phyloP scores from a whole-genome alignment of 1,140 invertebrate genomes.

The Drusus annulatus region DNA sequence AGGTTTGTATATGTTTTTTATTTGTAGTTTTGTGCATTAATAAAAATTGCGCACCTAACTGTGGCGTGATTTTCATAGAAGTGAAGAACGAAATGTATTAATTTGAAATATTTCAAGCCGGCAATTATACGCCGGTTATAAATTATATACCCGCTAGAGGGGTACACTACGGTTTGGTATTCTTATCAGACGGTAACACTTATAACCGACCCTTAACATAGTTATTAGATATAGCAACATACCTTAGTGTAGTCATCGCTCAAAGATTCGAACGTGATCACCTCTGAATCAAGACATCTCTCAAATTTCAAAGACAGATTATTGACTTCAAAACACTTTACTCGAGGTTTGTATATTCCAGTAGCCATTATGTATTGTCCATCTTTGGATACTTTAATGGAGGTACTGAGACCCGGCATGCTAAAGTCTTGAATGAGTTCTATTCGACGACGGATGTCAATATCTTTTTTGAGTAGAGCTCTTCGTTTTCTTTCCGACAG shows the following conservation, averaged over 20 bases:
- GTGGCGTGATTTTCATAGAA: too few species aligned
- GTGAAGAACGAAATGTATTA: too few species aligned
- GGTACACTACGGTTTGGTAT: too few species aligned
- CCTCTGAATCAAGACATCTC: slow-evolving; percentile 97
- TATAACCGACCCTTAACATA: too few species aligned
- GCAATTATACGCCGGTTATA: too few species aligned
- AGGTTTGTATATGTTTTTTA: too few species aligned
- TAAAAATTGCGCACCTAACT: too few species aligned
- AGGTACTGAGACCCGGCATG: slow-evolving; percentile 95
- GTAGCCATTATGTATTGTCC: slow-evolving; percentile 93
- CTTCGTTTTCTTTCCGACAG: slow-evolving; percentile 91
- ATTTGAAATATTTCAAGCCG: too few species aligned
- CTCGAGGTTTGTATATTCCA: slow-evolving; percentile 96
- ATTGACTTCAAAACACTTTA: slow-evolving; percentile 97
- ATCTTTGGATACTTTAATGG: slow-evolving; percentile 91
- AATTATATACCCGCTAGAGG: too few species aligned
- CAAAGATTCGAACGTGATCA: slow-evolving; percentile 88
- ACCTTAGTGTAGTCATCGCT: slow-evolving; percentile 93
- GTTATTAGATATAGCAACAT: slow-evolving; percentile 53
- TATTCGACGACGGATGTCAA: slow-evolving; percentile 90
- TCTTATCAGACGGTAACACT: too few species aligned
- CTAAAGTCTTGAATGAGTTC: slow-evolving; percentile 99
- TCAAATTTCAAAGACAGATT: slow-evolving; percentile 99
- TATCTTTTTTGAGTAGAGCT: slow-evolving; percentile 90
- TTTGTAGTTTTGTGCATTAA: too few species aligned